These are phyloP conservation scores for Dromas ardeola DNA, from an alignment of 2,113 vertebrate species.

Conservation along the genomic window DNA sequence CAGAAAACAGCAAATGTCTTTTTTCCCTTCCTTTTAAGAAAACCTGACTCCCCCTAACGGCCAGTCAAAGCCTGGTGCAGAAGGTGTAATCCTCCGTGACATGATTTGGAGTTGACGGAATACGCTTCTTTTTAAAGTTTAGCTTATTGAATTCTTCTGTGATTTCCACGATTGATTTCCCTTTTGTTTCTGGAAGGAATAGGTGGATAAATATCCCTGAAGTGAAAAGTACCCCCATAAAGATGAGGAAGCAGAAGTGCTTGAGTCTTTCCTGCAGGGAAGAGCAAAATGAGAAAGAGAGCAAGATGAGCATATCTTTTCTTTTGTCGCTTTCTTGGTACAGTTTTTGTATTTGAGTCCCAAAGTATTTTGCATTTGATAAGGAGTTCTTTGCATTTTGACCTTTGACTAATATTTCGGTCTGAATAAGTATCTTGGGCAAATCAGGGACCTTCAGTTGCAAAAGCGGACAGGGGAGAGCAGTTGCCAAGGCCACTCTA, in stretches of 20 bases:
- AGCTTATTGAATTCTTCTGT: constrained; percentile 82
- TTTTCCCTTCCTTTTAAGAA: not conserved
- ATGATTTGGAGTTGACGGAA: not conserved
- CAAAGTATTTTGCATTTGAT: not conserved
- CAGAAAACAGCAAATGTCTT: not conserved
- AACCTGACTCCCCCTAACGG: not conserved
- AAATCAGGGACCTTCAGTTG: not conserved
- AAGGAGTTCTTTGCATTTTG: not conserved
- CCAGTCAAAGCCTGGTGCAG: constrained; percentile 48
- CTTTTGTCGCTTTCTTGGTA: not conserved
- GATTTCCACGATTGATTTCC: constrained; percentile 84
- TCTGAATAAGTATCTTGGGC: not conserved
- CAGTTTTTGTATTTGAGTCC: not conserved
- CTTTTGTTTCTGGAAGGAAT: constrained; percentile 89
- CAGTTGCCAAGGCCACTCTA: not conserved
- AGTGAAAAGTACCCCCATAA: constrained; percentile 74
- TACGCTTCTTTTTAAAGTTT: constrained; percentile 75
- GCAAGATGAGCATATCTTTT: not conserved
- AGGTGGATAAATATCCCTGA: constrained; percentile 75
- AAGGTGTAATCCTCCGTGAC: constrained; percentile 1
- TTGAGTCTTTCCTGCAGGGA: constrained; percentile 78
- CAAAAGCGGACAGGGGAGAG: no score
- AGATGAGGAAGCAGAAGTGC: constrained; percentile 87
- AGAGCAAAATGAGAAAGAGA: not conserved
- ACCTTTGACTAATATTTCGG: not conserved